Conservation (phyloP, 2,797 vertebrate genomes). For the Sebastes minor region DNA sequence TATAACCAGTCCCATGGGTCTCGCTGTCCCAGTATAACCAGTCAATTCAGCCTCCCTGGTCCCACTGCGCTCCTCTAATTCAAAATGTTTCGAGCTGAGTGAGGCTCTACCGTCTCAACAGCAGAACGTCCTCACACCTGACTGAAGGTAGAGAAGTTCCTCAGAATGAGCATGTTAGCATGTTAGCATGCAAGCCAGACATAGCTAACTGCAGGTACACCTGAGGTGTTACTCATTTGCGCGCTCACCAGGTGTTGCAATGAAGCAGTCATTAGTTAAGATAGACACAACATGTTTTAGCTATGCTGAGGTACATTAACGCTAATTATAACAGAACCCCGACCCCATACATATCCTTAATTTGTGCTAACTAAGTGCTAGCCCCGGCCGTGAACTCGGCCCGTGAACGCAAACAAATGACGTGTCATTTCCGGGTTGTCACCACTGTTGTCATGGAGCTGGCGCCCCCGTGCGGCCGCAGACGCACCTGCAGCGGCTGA, state of each 20-base stretch:
- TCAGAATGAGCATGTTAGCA: neutral
- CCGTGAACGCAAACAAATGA: neutral
- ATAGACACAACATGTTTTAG: neutral
- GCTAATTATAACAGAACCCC: too few species aligned
- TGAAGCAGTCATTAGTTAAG: too few species aligned
- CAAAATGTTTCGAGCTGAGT: neutral
- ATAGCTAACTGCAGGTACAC: neutral
- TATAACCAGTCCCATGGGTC: neutral
- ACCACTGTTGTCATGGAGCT: neutral
- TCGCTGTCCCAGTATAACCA: neutral
- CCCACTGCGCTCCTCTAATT: neutral
- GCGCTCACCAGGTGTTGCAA: neutral
- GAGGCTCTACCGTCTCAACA: neutral
- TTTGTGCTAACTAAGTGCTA: neutral
- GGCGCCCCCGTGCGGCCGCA: neutral
- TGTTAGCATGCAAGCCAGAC: neutral
- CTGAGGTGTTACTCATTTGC: neutral
- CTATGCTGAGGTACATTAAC: neutral
- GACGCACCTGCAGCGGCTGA: neutral
- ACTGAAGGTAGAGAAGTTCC: neutral
- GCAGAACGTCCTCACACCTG: neutral
- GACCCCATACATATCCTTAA: neutral
- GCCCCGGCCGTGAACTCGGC: neutral
- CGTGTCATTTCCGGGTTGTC: neutral
- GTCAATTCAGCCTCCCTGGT: neutral